These are phyloP conservation scores for Zosterops japonicus DNA, from an alignment of 2,113 vertebrate genomes.

Conservation along the genomic window DNA sequence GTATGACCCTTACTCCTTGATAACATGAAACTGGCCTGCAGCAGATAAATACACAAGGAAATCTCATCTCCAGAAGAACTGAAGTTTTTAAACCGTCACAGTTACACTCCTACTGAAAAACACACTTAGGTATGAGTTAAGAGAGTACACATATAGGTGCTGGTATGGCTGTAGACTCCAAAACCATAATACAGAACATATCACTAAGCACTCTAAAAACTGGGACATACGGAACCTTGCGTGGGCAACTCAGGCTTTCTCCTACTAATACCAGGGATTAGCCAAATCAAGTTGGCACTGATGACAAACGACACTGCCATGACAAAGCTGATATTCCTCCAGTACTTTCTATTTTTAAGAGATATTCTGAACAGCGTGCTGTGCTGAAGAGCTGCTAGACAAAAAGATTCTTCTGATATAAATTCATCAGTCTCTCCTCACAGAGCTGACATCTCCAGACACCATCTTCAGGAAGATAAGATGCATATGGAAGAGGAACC, in stretches of 20 bases:
- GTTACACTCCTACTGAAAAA: background rate
- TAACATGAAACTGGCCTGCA: background rate
- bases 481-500: conserved; percentile 1
- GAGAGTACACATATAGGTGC: background rate
- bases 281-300: background rate
- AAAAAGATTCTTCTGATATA: background rate
- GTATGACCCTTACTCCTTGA: background rate
- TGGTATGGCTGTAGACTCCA: background rate
- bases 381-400: conserved; percentile 11
- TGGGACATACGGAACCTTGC: background rate
- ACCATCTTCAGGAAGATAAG: conserved; percentile 15
- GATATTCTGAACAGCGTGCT: background rate
- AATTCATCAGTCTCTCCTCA: conserved; percentile 8
- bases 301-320: fast-evolving
- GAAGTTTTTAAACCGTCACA: background rate
- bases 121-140: fast-evolving
- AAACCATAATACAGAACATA: background rate
- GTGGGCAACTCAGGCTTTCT: background rate
- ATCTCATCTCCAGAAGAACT: background rate
- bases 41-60: background rate
- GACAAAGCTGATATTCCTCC: background rate
- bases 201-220: background rate
- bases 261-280: background rate
- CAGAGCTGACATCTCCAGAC: background rate
- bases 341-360: conserved; percentile 12